Evolutionary conservation across 1,140 invertebrate genomes (phyloP), one percentile per base, ranked within the genome.

Genomic region (Drosophila triauraria): DNA sequence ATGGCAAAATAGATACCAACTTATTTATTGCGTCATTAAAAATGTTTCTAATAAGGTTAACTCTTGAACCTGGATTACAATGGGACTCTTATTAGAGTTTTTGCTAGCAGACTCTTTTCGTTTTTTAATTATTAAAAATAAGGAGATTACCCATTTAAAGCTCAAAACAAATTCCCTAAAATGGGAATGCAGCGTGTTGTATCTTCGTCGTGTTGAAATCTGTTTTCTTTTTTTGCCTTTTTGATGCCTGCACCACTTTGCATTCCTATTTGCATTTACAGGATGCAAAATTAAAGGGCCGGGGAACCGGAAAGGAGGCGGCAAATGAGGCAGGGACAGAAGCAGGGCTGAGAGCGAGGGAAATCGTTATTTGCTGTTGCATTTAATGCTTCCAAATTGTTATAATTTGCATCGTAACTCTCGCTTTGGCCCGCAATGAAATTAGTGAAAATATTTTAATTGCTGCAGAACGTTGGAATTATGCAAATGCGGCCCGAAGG

Each of bases 401-500:
- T 61, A 60, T 76, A 79, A 82, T 77, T 74, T 77, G 61, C 75
- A 84, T 65, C 63, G 63, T 63, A 81, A 81, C 81, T 74, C 57
- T 75, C 46, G 48, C 64, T 63, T 35, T 51, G 35, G 30, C 9
- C 27, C 27, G 32, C 42, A 84, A 72, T 65, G 44, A 74, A 81
- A 81, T 87, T 86, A 75, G 50, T 56, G 63, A 56, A 79, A 80
- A 77, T 88, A 87, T 83, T 87, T 87, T 65, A 87, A 82, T 83
- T 87, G 64, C 63, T 78, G 43, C 44, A 64, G 25, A 57, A 48
- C 20, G 25, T 23, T 4, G 40, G 32, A 64, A 48, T 58, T 65
- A 76, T 75, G 71, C 53, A 72, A 72, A 72, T 72, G 67, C 13
- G 53, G 13, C 25, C 40, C 1, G 8, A 23, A 65, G 67, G 47